phyloP scores from a whole-genome alignment of 2,797 vertebrate genomes.

The Echiichthys vipera region DNA sequence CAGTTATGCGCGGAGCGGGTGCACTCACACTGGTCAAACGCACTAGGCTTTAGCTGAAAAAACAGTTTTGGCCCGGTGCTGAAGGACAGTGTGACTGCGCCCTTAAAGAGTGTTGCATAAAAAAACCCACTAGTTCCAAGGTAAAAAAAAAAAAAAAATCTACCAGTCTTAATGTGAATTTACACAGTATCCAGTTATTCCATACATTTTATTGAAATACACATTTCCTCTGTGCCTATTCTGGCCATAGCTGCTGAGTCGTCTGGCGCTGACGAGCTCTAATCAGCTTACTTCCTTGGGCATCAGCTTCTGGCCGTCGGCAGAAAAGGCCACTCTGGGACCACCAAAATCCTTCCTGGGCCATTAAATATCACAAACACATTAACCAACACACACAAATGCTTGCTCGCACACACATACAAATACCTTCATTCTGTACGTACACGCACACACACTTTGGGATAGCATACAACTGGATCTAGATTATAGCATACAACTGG shows the following conservation, averaged over 20 bases:
- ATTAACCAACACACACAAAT: conserved; percentile 42
- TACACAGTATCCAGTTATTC: conserved; percentile 7
- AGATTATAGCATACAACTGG: conserved; percentile 16
- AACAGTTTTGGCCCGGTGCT: no score
- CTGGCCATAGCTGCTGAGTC: conserved; percentile 54
- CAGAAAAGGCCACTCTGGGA: conserved; percentile 80
- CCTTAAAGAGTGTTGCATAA: neutral
- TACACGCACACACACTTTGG: conserved; percentile 14
- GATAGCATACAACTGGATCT: neutral
- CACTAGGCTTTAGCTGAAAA: no score
- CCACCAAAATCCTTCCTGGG: conserved; percentile 72
- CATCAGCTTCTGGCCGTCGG: conserved; percentile 80
- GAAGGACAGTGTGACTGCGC: no score
- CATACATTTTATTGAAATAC: conserved; percentile 9
- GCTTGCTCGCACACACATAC: conserved; percentile 21
- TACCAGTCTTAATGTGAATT: neutral
- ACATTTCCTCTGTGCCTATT: conserved; percentile 25
- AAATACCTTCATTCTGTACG: conserved; percentile 7
- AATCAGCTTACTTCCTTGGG: conserved; percentile 85
- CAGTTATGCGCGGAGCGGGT: no score
- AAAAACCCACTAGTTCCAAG: neutral
- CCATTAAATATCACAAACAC: conserved; percentile 70
- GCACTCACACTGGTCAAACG: no score
- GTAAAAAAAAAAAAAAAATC: neutral
- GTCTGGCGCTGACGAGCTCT: conserved; percentile 65